Percentiles rank a stretch among this genome's conserved stretches.
Evolutionary conservation across 2,888 invertebrate species (phyloP).

Genomic region (Drosophila anceps): DNA sequence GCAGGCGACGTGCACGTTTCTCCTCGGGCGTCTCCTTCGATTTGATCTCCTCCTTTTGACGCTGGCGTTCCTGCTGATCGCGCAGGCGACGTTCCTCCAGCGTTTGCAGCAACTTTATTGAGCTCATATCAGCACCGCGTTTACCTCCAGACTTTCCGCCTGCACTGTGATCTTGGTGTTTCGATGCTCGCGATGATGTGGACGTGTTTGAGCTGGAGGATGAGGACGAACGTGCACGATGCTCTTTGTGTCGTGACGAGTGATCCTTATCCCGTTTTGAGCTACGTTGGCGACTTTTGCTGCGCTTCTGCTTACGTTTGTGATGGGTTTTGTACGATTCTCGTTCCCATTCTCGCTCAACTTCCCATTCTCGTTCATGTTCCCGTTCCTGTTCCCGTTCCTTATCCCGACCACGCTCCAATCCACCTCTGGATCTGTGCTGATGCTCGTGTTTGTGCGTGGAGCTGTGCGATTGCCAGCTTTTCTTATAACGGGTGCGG

Average conservation of each 20-base stretch:
- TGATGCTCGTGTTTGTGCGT: slow-evolving; percentile 21
- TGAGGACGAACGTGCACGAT: slow-evolving; percentile 31
- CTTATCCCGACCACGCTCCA: slow-evolving; percentile 8
- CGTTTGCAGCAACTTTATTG: slow-evolving; percentile 89
- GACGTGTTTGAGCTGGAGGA: slow-evolving; percentile 13
- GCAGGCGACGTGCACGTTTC: slow-evolving; percentile 92
- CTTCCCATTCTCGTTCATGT: slow-evolving; percentile 8
- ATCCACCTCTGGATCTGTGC: slow-evolving; percentile 5
- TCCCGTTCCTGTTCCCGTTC: slow-evolving; percentile 22
- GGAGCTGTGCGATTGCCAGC: slow-evolving; percentile 21
- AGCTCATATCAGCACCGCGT: slow-evolving; percentile 42
- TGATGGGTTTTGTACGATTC: slow-evolving; percentile 10
- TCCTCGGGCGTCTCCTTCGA: slow-evolving; percentile 98
- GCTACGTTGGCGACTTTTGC: slow-evolving; percentile 27
- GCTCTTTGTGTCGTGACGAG: slow-evolving; percentile 25
- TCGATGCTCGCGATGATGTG: slow-evolving; percentile 18
- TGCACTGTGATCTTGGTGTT: not conserved
- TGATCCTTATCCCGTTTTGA: slow-evolving; percentile 3
- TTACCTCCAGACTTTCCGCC: not conserved
- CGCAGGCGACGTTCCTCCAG: slow-evolving; percentile 90
- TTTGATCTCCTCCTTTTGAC: slow-evolving; percentile 92
- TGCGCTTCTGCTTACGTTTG: slow-evolving; percentile 25
- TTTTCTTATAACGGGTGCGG: slow-evolving; percentile 34
- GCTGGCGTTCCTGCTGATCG: slow-evolving; percentile 88
- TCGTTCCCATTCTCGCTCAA: slow-evolving; percentile 13